Conservation (phyloP, 2,888 invertebrate genomes). For the Monoplex corrugatus region DNA sequence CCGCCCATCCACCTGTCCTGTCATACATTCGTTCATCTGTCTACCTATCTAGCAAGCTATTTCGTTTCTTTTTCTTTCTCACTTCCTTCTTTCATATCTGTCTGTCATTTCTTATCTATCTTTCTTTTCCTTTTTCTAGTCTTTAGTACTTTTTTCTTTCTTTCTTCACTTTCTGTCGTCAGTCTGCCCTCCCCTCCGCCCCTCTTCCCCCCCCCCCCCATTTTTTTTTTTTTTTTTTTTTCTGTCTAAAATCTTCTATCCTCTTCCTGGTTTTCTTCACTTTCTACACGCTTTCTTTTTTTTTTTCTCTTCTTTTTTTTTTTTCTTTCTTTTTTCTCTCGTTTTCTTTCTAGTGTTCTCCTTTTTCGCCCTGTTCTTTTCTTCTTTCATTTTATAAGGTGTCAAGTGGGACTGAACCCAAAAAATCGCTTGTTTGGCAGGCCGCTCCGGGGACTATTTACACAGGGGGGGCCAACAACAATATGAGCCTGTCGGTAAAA, state of each 20-base stretch:
- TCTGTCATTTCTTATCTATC: too few species aligned
- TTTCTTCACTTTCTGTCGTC: too few species aligned
- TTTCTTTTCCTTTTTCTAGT: too few species aligned
- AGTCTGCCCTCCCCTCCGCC: not conserved
- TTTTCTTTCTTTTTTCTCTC: not conserved
- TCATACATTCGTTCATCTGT: too few species aligned
- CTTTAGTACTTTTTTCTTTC: too few species aligned
- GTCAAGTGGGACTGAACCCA: slow-evolving; percentile 29
- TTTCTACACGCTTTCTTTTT: too few species aligned
- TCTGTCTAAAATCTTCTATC: too few species aligned
- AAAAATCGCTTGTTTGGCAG: slow-evolving; percentile 7
- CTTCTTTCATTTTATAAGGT: not conserved
- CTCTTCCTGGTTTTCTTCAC: not conserved
- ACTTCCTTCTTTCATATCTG: too few species aligned
- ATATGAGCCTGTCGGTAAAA: slow-evolving; percentile 15
- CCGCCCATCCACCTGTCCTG: too few species aligned
- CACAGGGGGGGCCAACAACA: slow-evolving; percentile 8
- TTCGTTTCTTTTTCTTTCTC: too few species aligned
- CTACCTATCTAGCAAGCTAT: too few species aligned
- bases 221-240: not conserved
- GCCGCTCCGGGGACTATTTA: slow-evolving; percentile 12
- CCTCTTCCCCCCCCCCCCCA: not conserved
- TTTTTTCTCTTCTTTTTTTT: not conserved
- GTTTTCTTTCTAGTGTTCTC: not conserved
- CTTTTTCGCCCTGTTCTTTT: not conserved